phyloP scores from a whole-genome alignment of 2,888 invertebrate species.

The Apotomis capreana region DNA sequence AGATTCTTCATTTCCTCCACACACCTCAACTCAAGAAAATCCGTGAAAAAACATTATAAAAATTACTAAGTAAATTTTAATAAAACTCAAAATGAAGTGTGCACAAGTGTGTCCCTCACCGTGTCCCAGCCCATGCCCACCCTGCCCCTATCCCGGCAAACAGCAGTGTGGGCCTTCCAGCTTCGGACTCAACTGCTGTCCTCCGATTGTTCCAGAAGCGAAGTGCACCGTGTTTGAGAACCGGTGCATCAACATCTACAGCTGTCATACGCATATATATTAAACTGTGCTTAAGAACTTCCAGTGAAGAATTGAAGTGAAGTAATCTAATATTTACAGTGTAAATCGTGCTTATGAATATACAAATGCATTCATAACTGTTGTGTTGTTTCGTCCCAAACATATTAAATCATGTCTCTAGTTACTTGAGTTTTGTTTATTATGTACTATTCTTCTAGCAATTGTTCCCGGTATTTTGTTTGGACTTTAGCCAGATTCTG shows the following conservation, averaged over 20 bases:
- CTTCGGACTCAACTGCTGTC: constrained; percentile 3
- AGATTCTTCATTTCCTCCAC: constrained; percentile 27
- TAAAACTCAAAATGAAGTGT: constrained; percentile 20
- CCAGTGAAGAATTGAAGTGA: constrained; percentile 9
- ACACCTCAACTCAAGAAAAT: constrained; percentile 7
- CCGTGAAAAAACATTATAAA: background rate
- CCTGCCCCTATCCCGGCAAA: background rate
- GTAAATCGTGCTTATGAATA: constrained; percentile 27
- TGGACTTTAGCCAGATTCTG: too few relatives aligned
- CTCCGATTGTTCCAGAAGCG: background rate
- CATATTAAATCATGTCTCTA: too few relatives aligned
- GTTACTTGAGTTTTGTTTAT: too few relatives aligned
- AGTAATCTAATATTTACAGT: background rate
- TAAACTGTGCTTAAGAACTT: constrained; percentile 13
- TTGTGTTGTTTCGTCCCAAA: too few relatives aligned
- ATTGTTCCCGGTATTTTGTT: too few relatives aligned
- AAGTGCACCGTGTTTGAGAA: constrained; percentile 45
- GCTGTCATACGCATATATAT: constrained; percentile 76
- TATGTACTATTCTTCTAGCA: too few relatives aligned
- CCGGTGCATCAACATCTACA: constrained; percentile 78
- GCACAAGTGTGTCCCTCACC: constrained; percentile 7
- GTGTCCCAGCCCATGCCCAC: constrained; percentile 41
- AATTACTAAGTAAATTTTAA: constrained; percentile 17
- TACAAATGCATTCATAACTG: background rate
- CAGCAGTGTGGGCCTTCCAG: constrained; percentile 35